Conservation (phyloP, 2,888 invertebrate genomes). For the Xiphydria camelus region DNA sequence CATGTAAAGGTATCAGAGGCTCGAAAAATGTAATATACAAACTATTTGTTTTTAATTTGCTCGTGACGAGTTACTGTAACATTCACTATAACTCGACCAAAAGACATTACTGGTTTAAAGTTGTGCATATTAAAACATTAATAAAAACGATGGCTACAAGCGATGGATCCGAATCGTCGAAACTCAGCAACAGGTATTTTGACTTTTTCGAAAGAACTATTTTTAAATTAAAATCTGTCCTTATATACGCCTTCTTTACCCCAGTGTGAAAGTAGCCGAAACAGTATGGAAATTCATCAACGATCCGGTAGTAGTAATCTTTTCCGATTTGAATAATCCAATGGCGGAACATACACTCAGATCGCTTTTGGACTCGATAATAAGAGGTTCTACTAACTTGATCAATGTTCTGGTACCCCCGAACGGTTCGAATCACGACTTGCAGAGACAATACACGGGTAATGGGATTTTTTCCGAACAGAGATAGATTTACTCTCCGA, state of each 20-base stretch:
- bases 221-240: not conserved
- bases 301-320: constrained; percentile 64
- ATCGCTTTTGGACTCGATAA: constrained; percentile 63
- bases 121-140: too few species aligned
- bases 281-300: constrained; percentile 68
- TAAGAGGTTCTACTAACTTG: constrained; percentile 40
- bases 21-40: too few species aligned
- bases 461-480: constrained; percentile 44
- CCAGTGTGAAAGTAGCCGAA: constrained; percentile 40
- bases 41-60: too few species aligned
- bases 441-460: constrained; percentile 38
- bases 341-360: constrained; percentile 64
- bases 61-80: too few species aligned
- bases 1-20: too few species aligned
- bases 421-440: constrained; percentile 25
- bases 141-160: constrained; percentile 17
- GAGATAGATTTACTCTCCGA: constrained; percentile 56
- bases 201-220: not conserved
- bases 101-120: too few species aligned
- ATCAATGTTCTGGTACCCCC: constrained; percentile 44
- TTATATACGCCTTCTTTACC: constrained; percentile 7
- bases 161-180: constrained; percentile 11
- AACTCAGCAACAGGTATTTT: constrained; percentile 21
- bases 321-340: constrained; percentile 63
- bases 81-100: too few species aligned